Evolutionary conservation across 2,888 invertebrate genomes (phyloP).

Genomic region (Amiota mariae): DNA sequence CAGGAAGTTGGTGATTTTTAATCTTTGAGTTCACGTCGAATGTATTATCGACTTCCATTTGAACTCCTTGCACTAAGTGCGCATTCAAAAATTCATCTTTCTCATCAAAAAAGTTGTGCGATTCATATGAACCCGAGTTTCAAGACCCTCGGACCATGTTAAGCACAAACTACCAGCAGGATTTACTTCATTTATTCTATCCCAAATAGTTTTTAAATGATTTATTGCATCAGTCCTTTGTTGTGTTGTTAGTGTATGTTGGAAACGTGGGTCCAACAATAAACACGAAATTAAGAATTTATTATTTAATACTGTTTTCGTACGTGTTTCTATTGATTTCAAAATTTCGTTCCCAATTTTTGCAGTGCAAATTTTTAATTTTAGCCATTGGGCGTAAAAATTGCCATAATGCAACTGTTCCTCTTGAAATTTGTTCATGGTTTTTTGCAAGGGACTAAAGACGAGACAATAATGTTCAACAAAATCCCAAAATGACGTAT

Average conservation of each 20-base stretch:
- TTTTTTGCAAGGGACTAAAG: no score
- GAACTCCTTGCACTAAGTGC: constrained; percentile 23
- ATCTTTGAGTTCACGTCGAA: constrained; percentile 31
- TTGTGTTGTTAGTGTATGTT: constrained; percentile 29
- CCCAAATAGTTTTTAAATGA: constrained; percentile 33
- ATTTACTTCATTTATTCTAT: constrained; percentile 24
- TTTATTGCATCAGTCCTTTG: constrained; percentile 32
- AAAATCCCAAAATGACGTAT: no score
- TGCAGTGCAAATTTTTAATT: no score
- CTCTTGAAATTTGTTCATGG: no score
- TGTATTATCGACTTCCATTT: no score
- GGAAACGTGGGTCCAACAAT: constrained; percentile 41
- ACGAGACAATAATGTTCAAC: no score
- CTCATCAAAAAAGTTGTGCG: constrained; percentile 25
- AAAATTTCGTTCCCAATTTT: constrained; percentile 29
- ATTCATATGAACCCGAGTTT: constrained; percentile 24
- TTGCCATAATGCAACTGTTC: no score
- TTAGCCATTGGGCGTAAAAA: no score
- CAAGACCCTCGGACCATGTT: no score
- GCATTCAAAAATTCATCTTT: constrained; percentile 31
- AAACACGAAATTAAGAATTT: constrained; percentile 32
- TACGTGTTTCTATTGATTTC: constrained; percentile 23
- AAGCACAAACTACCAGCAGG: no score
- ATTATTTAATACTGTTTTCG: constrained; percentile 32
- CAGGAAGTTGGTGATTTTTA: constrained; percentile 32